Percentiles rank a stretch among this genome's conserved stretches.
Conservation (phyloP, 2,797 vertebrate species). For the Caiman crocodilus region DNA sequence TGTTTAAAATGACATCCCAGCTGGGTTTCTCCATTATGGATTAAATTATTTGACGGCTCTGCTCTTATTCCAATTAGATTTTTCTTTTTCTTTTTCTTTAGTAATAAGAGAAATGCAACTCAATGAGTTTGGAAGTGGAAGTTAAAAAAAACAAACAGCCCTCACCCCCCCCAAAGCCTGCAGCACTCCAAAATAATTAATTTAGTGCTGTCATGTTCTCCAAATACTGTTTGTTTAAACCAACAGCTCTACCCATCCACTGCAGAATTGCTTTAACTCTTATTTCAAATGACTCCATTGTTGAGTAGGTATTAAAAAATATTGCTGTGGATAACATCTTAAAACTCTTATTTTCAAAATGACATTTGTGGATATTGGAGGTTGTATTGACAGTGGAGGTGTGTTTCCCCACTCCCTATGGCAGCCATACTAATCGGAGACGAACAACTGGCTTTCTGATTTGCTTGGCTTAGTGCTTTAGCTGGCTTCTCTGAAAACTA, state of each 20-base stretch:
- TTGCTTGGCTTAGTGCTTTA: background rate
- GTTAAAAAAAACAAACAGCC: background rate
- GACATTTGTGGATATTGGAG: background rate
- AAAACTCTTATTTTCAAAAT: constrained; percentile 59
- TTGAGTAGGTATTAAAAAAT: constrained; percentile 47
- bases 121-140: background rate
- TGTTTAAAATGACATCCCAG: fast-evolving
- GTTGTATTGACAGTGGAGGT: background rate
- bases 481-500: background rate
- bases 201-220: constrained; percentile 15
- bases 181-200: constrained; percentile 8
- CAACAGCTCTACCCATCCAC: background rate
- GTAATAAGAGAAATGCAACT: background rate
- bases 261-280: constrained; percentile 1
- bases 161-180: fast-evolving
- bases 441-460: background rate
- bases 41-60: fast-evolving
- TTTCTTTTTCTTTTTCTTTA: background rate
- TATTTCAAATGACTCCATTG: background rate
- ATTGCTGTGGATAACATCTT: background rate
- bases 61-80: background rate
- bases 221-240: background rate
- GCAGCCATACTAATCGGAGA: background rate
- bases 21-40: background rate
- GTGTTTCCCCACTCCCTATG: background rate